Conservation (phyloP, 1,140 invertebrate species). For the Xylocopa sonorina region DNA sequence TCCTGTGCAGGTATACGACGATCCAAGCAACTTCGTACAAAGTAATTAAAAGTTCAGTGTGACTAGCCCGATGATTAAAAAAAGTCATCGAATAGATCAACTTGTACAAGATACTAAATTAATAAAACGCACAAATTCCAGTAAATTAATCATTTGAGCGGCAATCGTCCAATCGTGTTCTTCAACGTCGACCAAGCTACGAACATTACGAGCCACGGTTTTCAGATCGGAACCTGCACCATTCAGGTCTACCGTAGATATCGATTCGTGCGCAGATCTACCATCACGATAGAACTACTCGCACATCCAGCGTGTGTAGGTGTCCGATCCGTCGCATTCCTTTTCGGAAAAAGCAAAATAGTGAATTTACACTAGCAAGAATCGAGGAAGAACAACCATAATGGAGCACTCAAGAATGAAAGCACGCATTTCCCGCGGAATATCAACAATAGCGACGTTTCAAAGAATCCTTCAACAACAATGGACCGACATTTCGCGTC, state of each 20-base stretch:
- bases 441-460: background rate
- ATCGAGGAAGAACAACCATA: background rate
- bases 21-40: background rate
- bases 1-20: background rate
- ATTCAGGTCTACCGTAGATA: background rate
- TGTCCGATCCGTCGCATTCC: background rate
- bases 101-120: too few species aligned
- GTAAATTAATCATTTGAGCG: too few species aligned
- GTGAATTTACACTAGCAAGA: background rate
- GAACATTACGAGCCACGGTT: background rate
- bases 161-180: too few species aligned
- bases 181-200: background rate
- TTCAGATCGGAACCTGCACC: background rate
- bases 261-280: slow-evolving; percentile 19
- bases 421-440: background rate
- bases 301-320: slow-evolving; percentile 5
- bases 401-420: background rate
- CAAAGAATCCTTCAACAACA: background rate
- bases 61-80: background rate
- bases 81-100: too few species aligned
- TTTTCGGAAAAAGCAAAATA: background rate
- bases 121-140: too few species aligned
- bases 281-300: background rate
- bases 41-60: background rate
- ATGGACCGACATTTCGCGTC: background rate